Evolutionary conservation across 1,140 invertebrate genomes (phyloP).

Genomic region (Caenorhabditis inopinata): DNA sequence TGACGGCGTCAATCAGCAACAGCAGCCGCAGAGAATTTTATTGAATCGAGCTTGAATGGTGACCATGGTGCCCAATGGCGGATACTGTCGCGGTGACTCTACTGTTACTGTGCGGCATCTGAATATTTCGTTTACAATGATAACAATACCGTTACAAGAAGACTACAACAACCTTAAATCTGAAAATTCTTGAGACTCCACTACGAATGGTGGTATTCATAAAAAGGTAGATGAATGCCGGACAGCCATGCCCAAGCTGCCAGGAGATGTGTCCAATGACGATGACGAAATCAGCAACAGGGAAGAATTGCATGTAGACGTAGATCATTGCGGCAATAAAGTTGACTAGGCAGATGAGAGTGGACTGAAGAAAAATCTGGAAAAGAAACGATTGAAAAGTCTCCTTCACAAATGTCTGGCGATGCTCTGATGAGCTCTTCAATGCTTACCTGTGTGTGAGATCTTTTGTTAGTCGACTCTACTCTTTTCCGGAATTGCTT

Average conservation of each 20-base stretch:
- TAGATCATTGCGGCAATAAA: conserved; percentile 41
- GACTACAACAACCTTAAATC: not conserved
- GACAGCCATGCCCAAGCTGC: conserved; percentile 40
- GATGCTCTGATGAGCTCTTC: no score
- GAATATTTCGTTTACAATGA: no score
- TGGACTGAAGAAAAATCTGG: conserved; percentile 45
- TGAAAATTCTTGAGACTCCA: conserved; percentile 12
- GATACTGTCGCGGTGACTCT: no score
- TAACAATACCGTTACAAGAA: no score
- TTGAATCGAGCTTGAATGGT: no score
- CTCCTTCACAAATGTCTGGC: no score
- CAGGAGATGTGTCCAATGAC: conserved; percentile 45
- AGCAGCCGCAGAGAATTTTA: no score
- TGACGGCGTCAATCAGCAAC: no score
- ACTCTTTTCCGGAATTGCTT: conserved; percentile 11
- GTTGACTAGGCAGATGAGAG: conserved; percentile 36
- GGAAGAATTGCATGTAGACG: conserved; percentile 50
- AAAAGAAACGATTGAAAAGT: no score
- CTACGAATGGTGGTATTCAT: conserved; percentile 36
- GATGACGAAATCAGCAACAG: conserved; percentile 27
- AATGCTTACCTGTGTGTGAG: not conserved
- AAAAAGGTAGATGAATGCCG: conserved; percentile 42
- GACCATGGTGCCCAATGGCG: no score
- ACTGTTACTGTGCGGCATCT: no score
- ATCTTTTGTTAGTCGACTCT: conserved; percentile 1